A percentile compares a stretch with the other conserved stretches of the same genome.
Conservation (phyloP, 2,113 vertebrate genomes). For the Scopus umbretta region DNA sequence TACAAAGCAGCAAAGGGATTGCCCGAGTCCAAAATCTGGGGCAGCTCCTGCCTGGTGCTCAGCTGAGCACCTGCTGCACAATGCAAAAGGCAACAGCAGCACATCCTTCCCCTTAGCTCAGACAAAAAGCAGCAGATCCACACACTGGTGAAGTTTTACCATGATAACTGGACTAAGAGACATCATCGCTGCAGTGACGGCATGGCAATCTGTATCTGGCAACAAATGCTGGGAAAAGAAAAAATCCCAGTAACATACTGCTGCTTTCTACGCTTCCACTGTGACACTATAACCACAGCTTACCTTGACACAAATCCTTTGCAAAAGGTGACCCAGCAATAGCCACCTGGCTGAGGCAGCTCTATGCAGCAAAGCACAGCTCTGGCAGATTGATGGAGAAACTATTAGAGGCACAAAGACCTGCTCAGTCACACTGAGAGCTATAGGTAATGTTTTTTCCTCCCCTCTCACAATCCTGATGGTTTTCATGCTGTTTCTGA, state of each 20-base stretch:
- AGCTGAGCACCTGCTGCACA: neutral
- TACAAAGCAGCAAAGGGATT: neutral
- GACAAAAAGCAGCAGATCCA: neutral
- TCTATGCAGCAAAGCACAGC: neutral
- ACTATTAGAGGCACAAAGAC: neutral
- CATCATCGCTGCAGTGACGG: neutral
- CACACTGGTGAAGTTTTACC: neutral
- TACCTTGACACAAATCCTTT: neutral
- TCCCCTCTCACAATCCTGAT: neutral
- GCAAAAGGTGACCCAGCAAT: neutral
- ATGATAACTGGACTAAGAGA: rapidly evolving
- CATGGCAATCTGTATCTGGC: neutral
- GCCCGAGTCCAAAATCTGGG: neutral
- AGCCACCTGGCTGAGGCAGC: neutral
- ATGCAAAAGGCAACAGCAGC: neutral
- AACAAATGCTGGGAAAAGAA: neutral
- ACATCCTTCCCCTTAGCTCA: neutral
- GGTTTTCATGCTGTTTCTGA: neutral
- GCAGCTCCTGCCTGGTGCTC: neutral
- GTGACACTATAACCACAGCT: neutral
- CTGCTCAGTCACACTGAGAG: neutral
- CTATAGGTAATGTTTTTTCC: neutral
- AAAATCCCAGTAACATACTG: neutral
- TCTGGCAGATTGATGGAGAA: neutral
- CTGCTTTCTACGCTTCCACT: neutral